A percentile compares a stretch with the other conserved stretches of the same genome.
phyloP scores from a whole-genome alignment of 2,113 vertebrate genomes.

The Daubentonia madagascariensis region DNA sequence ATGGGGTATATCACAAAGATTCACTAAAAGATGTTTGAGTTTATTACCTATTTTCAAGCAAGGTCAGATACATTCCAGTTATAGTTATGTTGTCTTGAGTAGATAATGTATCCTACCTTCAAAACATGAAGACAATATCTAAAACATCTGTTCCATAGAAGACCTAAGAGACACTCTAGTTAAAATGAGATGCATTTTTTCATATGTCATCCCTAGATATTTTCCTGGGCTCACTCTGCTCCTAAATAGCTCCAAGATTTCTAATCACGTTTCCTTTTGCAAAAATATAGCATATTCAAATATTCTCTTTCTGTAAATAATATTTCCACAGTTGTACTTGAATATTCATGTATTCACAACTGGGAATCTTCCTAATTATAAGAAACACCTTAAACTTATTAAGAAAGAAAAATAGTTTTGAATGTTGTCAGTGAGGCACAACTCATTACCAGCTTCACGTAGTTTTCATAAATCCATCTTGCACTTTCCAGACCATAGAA shows the following conservation, averaged over 20 bases:
- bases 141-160: background rate
- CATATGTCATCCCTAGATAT: background rate
- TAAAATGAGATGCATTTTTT: slow-evolving; percentile 4
- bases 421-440: background rate
- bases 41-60: background rate
- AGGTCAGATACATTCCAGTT: background rate
- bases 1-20: background rate
- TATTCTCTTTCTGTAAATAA: background rate
- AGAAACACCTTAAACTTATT: background rate
- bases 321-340: background rate
- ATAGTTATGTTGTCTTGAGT: background rate
- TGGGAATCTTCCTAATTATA: background rate
- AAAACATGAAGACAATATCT: background rate
- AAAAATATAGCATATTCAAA: background rate
- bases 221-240: background rate
- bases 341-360: background rate
- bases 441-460: background rate
- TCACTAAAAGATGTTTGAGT: background rate
- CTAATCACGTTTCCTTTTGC: background rate
- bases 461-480: background rate
- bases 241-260: background rate
- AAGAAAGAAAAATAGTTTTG: background rate
- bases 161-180: background rate
- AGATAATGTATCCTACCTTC: background rate
- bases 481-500: background rate